Evolutionary conservation across 1,140 invertebrate genomes (phyloP), one percentile per base, ranked within the genome.

Genomic region (Sycophila sp.): DNA sequence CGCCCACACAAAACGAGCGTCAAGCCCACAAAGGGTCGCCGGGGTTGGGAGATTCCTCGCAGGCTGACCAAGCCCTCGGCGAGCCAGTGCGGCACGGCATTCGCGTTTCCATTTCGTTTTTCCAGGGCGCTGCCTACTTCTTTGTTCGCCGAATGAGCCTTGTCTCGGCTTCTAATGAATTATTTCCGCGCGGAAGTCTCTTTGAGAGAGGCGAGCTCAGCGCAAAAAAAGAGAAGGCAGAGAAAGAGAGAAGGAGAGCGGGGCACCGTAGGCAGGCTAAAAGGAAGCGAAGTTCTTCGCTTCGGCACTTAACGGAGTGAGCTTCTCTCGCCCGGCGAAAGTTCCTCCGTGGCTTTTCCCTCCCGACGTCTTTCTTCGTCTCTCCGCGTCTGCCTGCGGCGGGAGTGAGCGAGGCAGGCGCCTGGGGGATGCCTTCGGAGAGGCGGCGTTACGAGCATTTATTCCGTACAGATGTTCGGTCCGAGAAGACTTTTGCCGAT

Each of bases 151-250:
- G 36, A 62, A 63, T 24, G 30, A 49, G 30, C 26, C 69, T 65
- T 58, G 69, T 71, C 53, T 45, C 30, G 30, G 42, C 10, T 32
- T 28, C 42, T 71, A 71, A 70, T 70, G 71, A 73, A 75, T 75
- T 72, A 75, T 73, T 73, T 71, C 69, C 69, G 53, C 24, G 1
- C 53, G 62, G 53, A 65, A 65, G 38, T 49, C 62, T 24, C 47
- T 65, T 30, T 13, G 60, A 56, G 42, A 67, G 59, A 34, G n/a
- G n/a, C n/a, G n/a, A n/a, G n/a, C n/a, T n/a, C n/a, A n/a, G 47
- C 58, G 24, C 40, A 36, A 58, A 47, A 72, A 49, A 60, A 65
- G n/a, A 32, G 36, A 22, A 19, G 28, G 30, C 47, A 56, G 40
- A 55, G 30, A 15, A 17, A 60, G 45, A 40, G 26, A 51, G n/a